phyloP scores from a whole-genome alignment of 1,140 invertebrate genomes.

The honey bee (Apis mellifera) region DNA sequence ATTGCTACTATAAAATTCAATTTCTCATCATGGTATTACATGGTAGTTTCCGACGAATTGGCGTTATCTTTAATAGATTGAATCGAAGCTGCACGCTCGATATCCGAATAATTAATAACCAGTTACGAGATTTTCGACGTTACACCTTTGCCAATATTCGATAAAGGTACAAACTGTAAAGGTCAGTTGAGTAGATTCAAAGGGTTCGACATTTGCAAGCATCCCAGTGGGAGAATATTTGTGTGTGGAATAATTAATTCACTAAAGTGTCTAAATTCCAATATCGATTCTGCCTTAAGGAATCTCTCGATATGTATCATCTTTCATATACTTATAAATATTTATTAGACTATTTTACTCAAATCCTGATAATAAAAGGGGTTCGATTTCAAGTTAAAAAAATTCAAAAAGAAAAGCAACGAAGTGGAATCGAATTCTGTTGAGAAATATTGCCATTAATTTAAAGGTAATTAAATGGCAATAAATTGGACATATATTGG shows the following conservation, averaged over 20 bases:
- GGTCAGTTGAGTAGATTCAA: neutral
- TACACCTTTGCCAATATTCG: neutral
- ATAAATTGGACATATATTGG: no score
- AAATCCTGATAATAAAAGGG: no score
- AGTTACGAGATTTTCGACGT: neutral
- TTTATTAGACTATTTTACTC: no score
- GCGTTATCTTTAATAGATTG: neutral
- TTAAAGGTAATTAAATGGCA: no score
- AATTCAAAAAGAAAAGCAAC: no score
- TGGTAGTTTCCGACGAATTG: no score
- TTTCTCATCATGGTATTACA: neutral
- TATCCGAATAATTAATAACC: constrained; percentile 7
- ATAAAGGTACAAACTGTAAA: neutral
- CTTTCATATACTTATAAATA: constrained; percentile 33
- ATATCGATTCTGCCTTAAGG: constrained; percentile 68
- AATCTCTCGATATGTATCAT: constrained; percentile 62
- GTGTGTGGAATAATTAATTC: constrained; percentile 66
- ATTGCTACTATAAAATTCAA: no score
- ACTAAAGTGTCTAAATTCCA: constrained; percentile 69
- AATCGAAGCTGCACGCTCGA: neutral
- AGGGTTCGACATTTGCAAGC: neutral
- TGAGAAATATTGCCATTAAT: no score
- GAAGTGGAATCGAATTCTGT: no score
- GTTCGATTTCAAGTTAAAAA: no score
- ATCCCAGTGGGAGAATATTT: constrained; percentile 9